Percentiles rank a stretch among this genome's conserved stretches.
phyloP scores from a whole-genome alignment of 2,797 vertebrate species.

The Pangasius sanitwongsei region DNA sequence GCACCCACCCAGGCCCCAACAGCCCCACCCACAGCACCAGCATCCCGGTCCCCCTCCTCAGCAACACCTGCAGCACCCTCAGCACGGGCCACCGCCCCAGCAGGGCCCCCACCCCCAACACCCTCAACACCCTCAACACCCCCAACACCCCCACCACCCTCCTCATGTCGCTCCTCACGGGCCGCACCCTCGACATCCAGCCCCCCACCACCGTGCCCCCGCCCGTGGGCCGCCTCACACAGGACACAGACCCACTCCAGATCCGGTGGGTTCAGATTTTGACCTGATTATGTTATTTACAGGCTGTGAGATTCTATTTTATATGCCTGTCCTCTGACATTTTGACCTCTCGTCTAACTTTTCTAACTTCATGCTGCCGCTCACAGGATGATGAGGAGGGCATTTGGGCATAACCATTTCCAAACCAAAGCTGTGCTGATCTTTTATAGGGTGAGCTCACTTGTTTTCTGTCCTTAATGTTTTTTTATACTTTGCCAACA shows the following conservation, averaged over 20 bases:
- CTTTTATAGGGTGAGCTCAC: conserved; percentile 91
- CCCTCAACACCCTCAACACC: conserved; percentile 58
- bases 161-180: conserved; percentile 64
- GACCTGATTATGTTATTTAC: neutral
- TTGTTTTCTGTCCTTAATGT: neutral
- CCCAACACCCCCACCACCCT: conserved; percentile 38
- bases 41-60: conserved; percentile 58
- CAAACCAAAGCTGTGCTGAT: conserved; percentile 93
- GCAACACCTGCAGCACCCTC: conserved; percentile 79
- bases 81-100: conserved; percentile 57
- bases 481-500: neutral
- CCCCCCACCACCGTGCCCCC: conserved; percentile 69
- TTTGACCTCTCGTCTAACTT: conserved; percentile 65
- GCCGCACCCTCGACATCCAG: conserved; percentile 67
- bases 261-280: conserved; percentile 58
- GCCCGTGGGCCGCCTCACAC: conserved; percentile 74
- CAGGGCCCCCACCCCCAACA: conserved; percentile 63
- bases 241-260: conserved; percentile 91
- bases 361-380: conserved; percentile 40
- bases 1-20: conserved; percentile 77
- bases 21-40: conserved; percentile 73
- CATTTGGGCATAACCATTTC: conserved; percentile 94
- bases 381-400: conserved; percentile 98
- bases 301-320: neutral
- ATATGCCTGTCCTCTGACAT: conserved; percentile 35